Percentiles rank a stretch among this genome's conserved stretches.
Conservation (phyloP, 2,113 vertebrate genomes). For the Pseudonaja textilis region DNA sequence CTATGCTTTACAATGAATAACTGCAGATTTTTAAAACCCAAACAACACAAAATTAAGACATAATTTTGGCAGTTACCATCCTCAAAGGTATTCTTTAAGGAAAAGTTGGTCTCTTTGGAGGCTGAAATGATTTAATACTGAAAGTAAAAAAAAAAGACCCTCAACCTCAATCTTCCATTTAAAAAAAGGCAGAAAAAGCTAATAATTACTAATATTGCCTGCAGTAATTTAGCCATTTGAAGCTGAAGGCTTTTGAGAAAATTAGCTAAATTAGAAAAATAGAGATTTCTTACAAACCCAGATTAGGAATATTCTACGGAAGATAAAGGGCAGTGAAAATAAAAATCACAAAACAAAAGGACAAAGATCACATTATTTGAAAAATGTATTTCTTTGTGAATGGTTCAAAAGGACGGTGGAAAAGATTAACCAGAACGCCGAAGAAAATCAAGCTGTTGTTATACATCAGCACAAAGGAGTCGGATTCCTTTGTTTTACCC, state of each 20-base stretch:
- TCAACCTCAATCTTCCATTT: not conserved
- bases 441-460: not conserved
- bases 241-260: not conserved
- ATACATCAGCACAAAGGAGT: not conserved
- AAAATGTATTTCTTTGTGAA: not conserved
- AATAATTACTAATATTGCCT: not conserved
- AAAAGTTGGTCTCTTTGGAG: not conserved
- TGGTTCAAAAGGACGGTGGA: not conserved
- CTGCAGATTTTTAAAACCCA: constrained; percentile 15
- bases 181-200: not conserved
- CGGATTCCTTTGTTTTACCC: constrained; percentile 4
- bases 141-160: not conserved
- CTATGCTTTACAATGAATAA: constrained; percentile 18
- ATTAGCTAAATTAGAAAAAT: not conserved
- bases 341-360: not conserved
- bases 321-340: not conserved
- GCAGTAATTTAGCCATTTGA: not conserved
- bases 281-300: not conserved
- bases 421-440: not conserved
- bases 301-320: not conserved
- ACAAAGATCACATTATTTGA: not conserved
- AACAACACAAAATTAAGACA: not conserved
- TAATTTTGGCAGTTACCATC: not conserved
- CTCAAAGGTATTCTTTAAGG: not conserved
- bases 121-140: not conserved